phyloP scores from a whole-genome alignment of 2,888 invertebrate genomes.

The Eristalis pertinax region DNA sequence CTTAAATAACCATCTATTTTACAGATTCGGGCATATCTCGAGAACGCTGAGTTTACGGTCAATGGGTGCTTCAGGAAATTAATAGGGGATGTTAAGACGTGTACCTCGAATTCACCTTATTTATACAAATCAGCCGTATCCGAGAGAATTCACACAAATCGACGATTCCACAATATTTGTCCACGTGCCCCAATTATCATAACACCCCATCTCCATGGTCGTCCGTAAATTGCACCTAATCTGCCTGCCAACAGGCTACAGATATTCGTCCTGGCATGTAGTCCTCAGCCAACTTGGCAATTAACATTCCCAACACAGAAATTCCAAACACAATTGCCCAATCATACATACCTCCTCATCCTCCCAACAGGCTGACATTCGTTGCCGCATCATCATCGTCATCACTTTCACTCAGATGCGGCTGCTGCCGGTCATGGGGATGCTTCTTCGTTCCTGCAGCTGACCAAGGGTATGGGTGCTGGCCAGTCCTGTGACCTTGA shows the following conservation, averaged over 20 bases:
- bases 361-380: no score
- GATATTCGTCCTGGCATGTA: neutral
- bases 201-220: neutral
- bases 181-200: neutral
- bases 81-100: no score
- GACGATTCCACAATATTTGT: neutral
- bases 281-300: neutral
- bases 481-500: neutral
- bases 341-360: neutral
- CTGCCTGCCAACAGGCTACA: neutral
- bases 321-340: conserved; percentile 22
- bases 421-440: neutral
- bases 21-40: no score
- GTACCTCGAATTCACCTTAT: no score
- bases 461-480: neutral
- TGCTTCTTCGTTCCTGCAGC: neutral
- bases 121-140: no score
- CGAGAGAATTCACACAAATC: no score
- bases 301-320: neutral
- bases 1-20: no score
- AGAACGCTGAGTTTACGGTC: no score
- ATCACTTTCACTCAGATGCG: neutral
- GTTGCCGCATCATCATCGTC: neutral
- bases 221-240: neutral
- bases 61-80: no score